Evolutionary conservation across 2,113 vertebrate species (phyloP), one percentile per base, ranked within the genome.

Genomic region (Xiphophorus hellerii): DNA sequence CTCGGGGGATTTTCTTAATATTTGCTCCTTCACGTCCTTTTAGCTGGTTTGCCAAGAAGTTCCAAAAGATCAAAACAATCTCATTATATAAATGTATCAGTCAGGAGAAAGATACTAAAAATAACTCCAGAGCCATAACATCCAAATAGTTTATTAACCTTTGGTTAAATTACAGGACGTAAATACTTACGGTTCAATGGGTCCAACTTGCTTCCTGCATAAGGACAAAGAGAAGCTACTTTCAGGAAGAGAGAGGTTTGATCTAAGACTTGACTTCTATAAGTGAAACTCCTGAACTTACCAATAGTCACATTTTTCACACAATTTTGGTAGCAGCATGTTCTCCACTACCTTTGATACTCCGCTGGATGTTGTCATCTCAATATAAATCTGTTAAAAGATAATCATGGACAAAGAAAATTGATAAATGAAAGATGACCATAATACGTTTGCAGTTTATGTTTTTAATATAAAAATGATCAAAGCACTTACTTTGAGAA

Each of bases 141-240:
- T 25, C 25, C 25, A 58, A 48, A 42, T 5, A 42, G 14, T 42
- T 48, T 17, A 48, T 20, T 8, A 58, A 58, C 9, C 51, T 58
- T 10, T 9, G 3, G n/a, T 2, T 54, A 58, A 58, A 58, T 25
- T 9, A n/a, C 25, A 58, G 10, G 0, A 58, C 10, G 35, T 0
- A 71, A 60, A 71, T 27, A 71, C 69, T 60, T 33, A 71, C 69
- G 13, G 12, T 22, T 71, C 69, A 37, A 71, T 20, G 31, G 25
- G 28, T 60, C 69, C 31, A 37, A 61, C 31, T n/a, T 37, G n/a
- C 25, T 51, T 17, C 69, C 69, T 71, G 31, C 35, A 54, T n/a
- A 11, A 60, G 10, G 30, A 33, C n/a, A 54, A 30, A 54, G 51
- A n/a, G 60, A 10, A 4, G 2, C 28, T 12, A 31, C 4, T n/a